phyloP scores from a whole-genome alignment of 1,140 invertebrate species.

The Saccostrea echinata region DNA sequence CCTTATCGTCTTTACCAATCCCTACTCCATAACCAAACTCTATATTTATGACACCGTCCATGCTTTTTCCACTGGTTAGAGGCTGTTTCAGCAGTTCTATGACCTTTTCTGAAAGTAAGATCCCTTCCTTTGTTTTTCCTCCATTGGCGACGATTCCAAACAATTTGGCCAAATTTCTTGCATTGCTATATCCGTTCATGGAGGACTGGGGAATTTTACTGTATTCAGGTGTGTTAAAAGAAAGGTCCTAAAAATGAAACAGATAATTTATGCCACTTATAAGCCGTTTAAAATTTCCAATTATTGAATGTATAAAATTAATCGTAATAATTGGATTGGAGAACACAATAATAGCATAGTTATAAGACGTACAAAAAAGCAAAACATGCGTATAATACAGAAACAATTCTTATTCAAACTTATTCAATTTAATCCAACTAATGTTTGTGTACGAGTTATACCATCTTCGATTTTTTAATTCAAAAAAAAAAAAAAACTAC shows the following conservation, averaged over 20 bases:
- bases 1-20: neutral
- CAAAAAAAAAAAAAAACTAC: no score
- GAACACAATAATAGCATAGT: no score
- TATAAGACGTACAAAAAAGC: no score
- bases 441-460: no score
- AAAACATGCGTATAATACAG: no score
- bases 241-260: neutral
- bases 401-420: no score
- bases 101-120: constrained; percentile 48
- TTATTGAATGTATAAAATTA: no score
- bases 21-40: neutral
- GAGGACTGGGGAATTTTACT: constrained; percentile 58
- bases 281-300: no score
- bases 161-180: constrained; percentile 72
- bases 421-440: no score
- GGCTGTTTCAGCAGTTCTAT: constrained; percentile 45
- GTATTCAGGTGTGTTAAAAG: constrained; percentile 58
- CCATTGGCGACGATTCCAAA: constrained; percentile 65
- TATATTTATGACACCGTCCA: constrained; percentile 34
- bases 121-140: constrained; percentile 53
- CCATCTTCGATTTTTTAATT: no score
- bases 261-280: no score
- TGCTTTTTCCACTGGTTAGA: neutral
- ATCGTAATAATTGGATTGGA: no score
- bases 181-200: constrained; percentile 73